Evolutionary conservation across 2,113 vertebrate species (phyloP).

Genomic region (Carassius gibelio): DNA sequence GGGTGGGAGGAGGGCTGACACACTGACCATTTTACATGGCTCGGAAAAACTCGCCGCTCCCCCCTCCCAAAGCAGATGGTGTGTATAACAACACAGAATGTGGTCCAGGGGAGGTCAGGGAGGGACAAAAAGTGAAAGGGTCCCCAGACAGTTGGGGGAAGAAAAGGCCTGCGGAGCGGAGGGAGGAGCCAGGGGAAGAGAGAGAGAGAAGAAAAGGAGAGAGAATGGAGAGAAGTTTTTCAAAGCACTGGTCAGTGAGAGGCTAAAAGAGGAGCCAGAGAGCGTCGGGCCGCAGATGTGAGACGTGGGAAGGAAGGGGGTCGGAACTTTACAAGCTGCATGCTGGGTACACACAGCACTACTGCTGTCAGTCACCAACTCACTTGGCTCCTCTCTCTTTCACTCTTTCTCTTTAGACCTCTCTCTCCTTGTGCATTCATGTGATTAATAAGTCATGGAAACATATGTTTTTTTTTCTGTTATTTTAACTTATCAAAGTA

Average conservation of each 20-base stretch:
- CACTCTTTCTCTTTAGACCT: neutral
- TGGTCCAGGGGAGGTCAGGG: conserved; percentile 84
- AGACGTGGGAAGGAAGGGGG: conserved; percentile 70
- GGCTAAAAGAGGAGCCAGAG: conserved; percentile 58
- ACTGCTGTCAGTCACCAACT: conserved; percentile 69
- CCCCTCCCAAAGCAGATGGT: conserved; percentile 86
- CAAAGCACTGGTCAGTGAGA: conserved; percentile 59
- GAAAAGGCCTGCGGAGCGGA: conserved; percentile 80
- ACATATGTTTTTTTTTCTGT: neutral
- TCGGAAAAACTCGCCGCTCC: conserved; percentile 72
- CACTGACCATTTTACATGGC: conserved; percentile 57
- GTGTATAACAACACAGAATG: conserved; percentile 87
- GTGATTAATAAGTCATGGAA: neutral
- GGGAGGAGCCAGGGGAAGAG: conserved; percentile 38
- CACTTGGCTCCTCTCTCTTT: conserved; percentile 21
- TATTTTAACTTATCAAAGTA: neutral
- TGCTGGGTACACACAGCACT: conserved; percentile 71
- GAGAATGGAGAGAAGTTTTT: conserved; percentile 75
- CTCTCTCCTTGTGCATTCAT: neutral
- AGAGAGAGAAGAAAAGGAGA: conserved; percentile 68
- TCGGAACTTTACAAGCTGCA: conserved; percentile 68
- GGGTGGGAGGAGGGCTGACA: conserved; percentile 38
- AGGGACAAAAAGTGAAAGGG: conserved; percentile 92
- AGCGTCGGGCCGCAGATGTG: conserved; percentile 73
- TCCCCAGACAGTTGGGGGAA: conserved; percentile 83